Percentiles rank a stretch among this genome's conserved stretches.
phyloP scores from a whole-genome alignment of 2,113 vertebrate genomes.

The Ginglymostoma cirratum region DNA sequence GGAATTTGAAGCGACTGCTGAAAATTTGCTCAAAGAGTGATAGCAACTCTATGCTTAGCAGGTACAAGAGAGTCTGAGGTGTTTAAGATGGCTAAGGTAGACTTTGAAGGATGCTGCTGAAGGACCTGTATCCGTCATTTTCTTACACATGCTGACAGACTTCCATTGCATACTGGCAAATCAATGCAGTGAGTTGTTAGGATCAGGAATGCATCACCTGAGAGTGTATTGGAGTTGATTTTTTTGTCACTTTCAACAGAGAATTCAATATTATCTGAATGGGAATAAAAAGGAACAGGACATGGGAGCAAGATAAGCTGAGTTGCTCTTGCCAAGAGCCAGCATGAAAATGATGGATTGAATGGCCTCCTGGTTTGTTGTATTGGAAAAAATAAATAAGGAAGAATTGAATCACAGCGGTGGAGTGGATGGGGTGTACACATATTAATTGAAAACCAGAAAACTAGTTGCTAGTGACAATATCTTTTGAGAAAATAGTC shows the following conservation, averaged over 20 bases:
- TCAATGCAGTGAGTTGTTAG: not conserved
- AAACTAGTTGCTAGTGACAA: not conserved
- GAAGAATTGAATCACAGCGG: not conserved
- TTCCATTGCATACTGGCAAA: not conserved
- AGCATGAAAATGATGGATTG: not conserved
- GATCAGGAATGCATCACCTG: no score
- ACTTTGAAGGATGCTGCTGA: not conserved
- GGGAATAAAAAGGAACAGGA: not conserved
- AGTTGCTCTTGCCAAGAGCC: not conserved
- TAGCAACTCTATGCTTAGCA: not conserved
- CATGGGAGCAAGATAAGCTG: not conserved
- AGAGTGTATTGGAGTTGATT: not conserved
- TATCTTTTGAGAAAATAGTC: not conserved
- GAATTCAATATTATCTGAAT: not conserved
- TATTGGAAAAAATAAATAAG: not conserved
- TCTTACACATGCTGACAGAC: not conserved
- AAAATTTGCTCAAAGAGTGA: not conserved
- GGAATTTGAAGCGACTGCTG: not conserved
- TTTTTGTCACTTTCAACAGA: not conserved
- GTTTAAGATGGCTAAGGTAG: not conserved
- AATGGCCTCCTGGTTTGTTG: not conserved
- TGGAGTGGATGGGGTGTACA: not conserved
- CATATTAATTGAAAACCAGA: not conserved
- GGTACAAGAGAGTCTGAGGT: not conserved
- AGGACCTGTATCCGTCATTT: not conserved